Evolutionary conservation across 2,113 vertebrate species (phyloP), one percentile per base, ranked within the genome.

Genomic region (Acanthochromis polyacanthus): DNA sequence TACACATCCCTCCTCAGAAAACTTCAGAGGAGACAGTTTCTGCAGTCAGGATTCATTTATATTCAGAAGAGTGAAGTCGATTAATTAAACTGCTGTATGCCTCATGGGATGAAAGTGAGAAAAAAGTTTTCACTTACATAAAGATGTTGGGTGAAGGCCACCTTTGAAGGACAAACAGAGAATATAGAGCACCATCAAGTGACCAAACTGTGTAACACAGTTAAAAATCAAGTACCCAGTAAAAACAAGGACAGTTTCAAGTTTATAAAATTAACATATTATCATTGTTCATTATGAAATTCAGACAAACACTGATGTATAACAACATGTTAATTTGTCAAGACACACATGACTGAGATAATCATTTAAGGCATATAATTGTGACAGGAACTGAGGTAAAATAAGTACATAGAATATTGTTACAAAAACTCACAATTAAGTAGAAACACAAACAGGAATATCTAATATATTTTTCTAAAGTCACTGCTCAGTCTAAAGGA

Each of bases 121-220:
- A 51, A 67, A 40, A 2, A 9, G n/a, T 25, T 59, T 65, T 50
- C 17, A 51, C 25, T 58, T 10, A 28, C 17, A 60, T 10, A 10
- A 81, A 9, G 40, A 40, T 63, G 20, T 19, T 6, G 40, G 14
- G 3, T 43, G 40, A 15, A 28, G 10, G 28, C 22, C 32, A 58
- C 7, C 4, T 50, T 60, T 64, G 51, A 53, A 66, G 30, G 22
- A 32, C 32, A 70, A 38, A 74, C 4, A 45, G 61, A 51, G n/a
- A n/a, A 55, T 55, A 60, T 51, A 5, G 66, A 84, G 86, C 88
- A 43, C 88, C 86, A 84, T 30, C 91, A 60, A 81, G 89, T 88
- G 91, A 28, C 30, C 67, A 84, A 69, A 69, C 5, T 0, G 10
- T 38, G 78, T 25, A 85, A 57, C 79, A 84, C 52, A 69, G 50